Base-by-base conservation (phyloP, 2,888 invertebrate species). In the Ormyrus nitidulus region DNA sequence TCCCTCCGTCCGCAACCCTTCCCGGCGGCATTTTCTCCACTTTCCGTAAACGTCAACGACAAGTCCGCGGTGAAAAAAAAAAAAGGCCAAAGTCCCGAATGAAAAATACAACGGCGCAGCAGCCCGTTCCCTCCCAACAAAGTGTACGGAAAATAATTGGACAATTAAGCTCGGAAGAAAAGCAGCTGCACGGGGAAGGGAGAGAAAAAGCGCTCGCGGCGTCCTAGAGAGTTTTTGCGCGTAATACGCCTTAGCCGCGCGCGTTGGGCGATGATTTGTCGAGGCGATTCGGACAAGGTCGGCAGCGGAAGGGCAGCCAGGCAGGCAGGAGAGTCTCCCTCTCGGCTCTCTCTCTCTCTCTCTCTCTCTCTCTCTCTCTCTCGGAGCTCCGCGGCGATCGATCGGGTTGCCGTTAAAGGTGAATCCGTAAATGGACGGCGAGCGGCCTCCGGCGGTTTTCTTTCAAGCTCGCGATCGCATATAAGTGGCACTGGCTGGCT, bases 321-420 rank as follows among this genome's bases (percentile, higher is more conserved):
- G 34, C 34, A 34, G 34, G 34, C 34, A 34, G 34, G 34, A 34
- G 34, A 34, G 34, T 34, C 34, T 34, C 34, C 34, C 34, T 34
- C 34, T 34, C 34, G 34, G 34, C 34, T 34, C 34, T 34, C 34
- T 34, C 34, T 34, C 34, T 4, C 4, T 34, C 34, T 3, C 34
- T 34, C 34, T 34, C 34, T 34, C 34, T 34, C 34, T 34, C 34
- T 3, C 34, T 34, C 34, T 34, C 34, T 34, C 34, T 34, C 34
- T 34, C 34, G 34, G 34, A 34, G 34, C 34, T 34, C 34, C 34
- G 34, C 34, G 34, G 34, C 34, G 34, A 34, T 34, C 34, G 34
- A 34, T 34, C 34, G 48, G 71, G 64, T 61, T 59, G 80, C 76
- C 76, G 76, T 71, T 80, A 80, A 80, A 80, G 74, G 74, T 64